A percentile compares a stretch with the other conserved stretches of the same genome.
Evolutionary conservation across 2,888 invertebrate genomes (phyloP).

Genomic region (Drosophila mettleri): DNA sequence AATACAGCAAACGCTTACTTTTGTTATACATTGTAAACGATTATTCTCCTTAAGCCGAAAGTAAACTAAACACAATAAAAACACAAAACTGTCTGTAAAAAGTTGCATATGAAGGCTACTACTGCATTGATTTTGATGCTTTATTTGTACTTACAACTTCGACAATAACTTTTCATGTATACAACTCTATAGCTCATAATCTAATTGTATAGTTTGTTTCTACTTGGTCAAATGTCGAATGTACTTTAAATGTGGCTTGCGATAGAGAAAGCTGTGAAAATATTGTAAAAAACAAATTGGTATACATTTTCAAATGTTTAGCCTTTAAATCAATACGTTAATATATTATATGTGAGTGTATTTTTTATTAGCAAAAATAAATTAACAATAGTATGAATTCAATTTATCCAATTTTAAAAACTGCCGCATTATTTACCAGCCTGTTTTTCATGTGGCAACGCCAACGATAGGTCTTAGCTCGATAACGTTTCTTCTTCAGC

Average conservation of each 20-base stretch:
- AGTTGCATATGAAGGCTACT: constrained; percentile 36
- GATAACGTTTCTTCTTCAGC: constrained; percentile 1
- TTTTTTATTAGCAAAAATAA: constrained; percentile 67
- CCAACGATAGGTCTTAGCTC: constrained; percentile 1
- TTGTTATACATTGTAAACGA: constrained; percentile 67
- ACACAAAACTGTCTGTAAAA: constrained; percentile 40
- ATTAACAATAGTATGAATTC: constrained; percentile 40
- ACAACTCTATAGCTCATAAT: constrained; percentile 23
- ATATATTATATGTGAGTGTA: constrained; percentile 51
- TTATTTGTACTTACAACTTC: constrained; percentile 42
- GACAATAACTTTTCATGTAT: constrained; percentile 64
- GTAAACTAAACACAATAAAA: constrained; percentile 49
- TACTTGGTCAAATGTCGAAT: constrained; percentile 22
- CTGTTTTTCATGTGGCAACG: constrained; percentile 22
- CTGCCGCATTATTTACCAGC: background rate
- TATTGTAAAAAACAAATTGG: constrained; percentile 32
- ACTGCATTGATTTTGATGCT: constrained; percentile 32
- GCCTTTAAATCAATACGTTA: constrained; percentile 39
- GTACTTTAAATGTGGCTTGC: constrained; percentile 20
- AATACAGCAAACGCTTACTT: constrained; percentile 44
- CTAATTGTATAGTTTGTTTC: constrained; percentile 20
- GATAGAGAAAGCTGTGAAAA: constrained; percentile 7
- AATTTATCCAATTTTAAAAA: constrained; percentile 1
- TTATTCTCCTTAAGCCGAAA: constrained; percentile 62
- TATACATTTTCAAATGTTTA: constrained; percentile 52